phyloP scores from a whole-genome alignment of 2,797 vertebrate genomes.

The Argya squamiceps region DNA sequence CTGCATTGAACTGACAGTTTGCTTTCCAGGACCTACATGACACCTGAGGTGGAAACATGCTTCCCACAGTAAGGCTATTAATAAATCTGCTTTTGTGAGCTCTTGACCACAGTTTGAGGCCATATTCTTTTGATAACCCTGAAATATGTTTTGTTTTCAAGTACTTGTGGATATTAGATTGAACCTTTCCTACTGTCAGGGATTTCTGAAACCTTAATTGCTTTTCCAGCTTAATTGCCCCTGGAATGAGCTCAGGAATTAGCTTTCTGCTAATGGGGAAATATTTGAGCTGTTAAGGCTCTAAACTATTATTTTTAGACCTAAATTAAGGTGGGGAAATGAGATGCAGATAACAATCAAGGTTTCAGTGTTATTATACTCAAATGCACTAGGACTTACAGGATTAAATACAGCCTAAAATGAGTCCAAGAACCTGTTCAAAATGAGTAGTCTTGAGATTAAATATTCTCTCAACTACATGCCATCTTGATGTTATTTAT shows the following conservation, averaged over 20 bases:
- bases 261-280: conserved; percentile 50
- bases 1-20: neutral
- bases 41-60: neutral
- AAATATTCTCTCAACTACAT: neutral
- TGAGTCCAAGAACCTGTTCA: neutral
- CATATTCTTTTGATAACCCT: conserved; percentile 9
- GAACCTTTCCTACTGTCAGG: conserved; percentile 29
- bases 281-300: conserved; percentile 33
- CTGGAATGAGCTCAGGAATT: conserved; percentile 58
- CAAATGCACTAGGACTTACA: neutral
- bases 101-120: neutral
- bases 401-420: conserved; percentile 20
- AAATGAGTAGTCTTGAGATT: neutral
- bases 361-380: neutral
- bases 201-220: conserved; percentile 58
- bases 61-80: neutral
- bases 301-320: conserved; percentile 58
- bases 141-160: conserved; percentile 49
- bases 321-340: conserved; percentile 53
- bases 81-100: neutral
- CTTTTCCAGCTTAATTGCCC: conserved; percentile 51
- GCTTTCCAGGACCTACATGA: neutral
- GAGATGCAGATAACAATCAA: conserved; percentile 45
- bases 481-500: neutral
- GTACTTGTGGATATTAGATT: neutral